These are phyloP conservation scores for Ammodramus savannarum DNA, from an alignment of 2,113 vertebrate genomes.

Conservation along the genomic window DNA sequence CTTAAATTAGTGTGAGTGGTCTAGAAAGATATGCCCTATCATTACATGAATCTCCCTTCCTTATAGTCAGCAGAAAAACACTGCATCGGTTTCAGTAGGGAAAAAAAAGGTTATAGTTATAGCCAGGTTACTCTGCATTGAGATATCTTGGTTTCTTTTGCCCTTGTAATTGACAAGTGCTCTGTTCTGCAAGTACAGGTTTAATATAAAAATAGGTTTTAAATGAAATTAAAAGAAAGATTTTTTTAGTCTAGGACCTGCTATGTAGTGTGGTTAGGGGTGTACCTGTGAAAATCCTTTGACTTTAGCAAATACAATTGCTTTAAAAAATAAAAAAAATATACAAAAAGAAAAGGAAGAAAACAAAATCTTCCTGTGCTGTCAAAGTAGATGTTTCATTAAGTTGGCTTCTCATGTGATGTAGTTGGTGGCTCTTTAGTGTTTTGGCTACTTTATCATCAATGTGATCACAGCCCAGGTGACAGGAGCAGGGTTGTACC, in stretches of 20 bases:
- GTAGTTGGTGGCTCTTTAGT: neutral
- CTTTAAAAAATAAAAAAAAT: fast-evolving
- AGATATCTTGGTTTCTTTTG: neutral
- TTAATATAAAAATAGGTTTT: neutral
- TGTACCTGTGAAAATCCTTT: neutral
- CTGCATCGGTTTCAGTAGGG: neutral
- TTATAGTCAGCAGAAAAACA: neutral
- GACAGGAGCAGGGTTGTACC: neutral
- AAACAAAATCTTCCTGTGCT: neutral
- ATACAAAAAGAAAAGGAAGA: neutral
- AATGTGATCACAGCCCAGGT: neutral
- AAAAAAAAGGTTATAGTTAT: neutral
- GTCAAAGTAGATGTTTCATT: neutral
- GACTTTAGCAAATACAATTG: neutral
- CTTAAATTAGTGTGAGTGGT: neutral
- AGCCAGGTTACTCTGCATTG: neutral
- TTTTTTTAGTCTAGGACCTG: neutral
- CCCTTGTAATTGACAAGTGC: neutral
- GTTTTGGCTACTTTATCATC: neutral
- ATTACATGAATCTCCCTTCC: neutral
- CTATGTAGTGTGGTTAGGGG: neutral
- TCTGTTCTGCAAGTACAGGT: neutral
- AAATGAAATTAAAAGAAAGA: neutral
- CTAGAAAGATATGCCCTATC: neutral
- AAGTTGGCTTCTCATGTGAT: neutral